Base-by-base conservation (phyloP, 2,113 vertebrate genomes). In the Progne subis region DNA sequence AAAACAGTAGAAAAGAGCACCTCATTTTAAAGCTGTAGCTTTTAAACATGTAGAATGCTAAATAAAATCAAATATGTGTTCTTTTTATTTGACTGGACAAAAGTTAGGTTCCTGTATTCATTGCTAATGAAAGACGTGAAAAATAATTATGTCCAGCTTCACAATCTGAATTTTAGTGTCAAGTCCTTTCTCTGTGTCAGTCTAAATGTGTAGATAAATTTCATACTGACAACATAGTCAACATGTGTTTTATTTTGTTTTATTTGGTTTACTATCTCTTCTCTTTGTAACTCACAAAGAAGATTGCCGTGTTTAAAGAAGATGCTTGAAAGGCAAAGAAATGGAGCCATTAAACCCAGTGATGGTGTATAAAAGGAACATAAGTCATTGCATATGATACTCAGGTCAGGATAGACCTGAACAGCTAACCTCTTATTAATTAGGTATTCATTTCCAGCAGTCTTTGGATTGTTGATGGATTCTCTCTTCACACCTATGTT, bases 301-400 rank as follows among this genome's bases (percentile, higher is more conserved):
- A 52, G 81, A 70, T 61, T 55, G 18, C 11, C 69, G 5, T 26
- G 9, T 77, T 84, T 68, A 84, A 88, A 83, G 52, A 56, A 86
- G 46, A 31, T 56, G 18, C 7, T 63, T 74, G 65, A 88, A 86
- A 78, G 60, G 52, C 47, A 72, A 78, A 84, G 52, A 84, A 95
- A 72, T 0, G 0, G 32, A 88, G 15, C 0, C 1, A 57, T 76
- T 83, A 63, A 68, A 70, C 7, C 16, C 20, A 31, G 23, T 29
- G 37, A 21, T 47, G 47, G 31, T 3, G 11, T 21, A 39, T 50
- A 53, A 80, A 92, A 63, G 29, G 50, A 86, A 86, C 14, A 1
- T 75, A 86, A 83, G 32, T 34, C 49, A 29, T 67, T 75, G 47
- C 14, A 50, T 49, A 18, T 18, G 37, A 86, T 53, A 60, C 37